Evolutionary conservation across 2,113 vertebrate species (phyloP).

Genomic region (Anser cygnoides): DNA sequence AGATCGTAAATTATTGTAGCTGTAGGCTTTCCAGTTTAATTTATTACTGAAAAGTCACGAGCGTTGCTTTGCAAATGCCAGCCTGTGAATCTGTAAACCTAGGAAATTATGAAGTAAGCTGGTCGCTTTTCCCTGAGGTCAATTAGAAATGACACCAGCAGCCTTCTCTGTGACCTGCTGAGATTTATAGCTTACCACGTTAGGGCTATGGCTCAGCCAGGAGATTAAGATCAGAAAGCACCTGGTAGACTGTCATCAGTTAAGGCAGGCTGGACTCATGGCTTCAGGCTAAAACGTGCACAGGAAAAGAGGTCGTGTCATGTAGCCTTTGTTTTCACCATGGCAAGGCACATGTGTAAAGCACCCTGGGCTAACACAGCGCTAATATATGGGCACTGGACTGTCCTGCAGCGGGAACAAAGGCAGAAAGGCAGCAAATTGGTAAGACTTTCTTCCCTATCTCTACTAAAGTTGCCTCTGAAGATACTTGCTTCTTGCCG

Average conservation of each 20-base stretch:
- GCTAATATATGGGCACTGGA: neutral
- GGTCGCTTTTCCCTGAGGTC: conserved; percentile 57
- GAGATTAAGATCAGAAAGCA: conserved; percentile 74
- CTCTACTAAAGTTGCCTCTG: neutral
- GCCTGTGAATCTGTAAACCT: conserved; percentile 58
- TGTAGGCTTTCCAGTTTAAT: conserved; percentile 42
- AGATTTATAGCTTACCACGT: conserved; percentile 67
- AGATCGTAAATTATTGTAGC: conserved; percentile 50
- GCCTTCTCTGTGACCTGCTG: conserved; percentile 54
- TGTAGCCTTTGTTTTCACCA: neutral
- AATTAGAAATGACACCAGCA: conserved; percentile 70
- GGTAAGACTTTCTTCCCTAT: neutral
- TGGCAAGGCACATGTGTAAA: conserved; percentile 8
- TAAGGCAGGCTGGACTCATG: conserved; percentile 41
- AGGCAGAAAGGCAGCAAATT: conserved; percentile 10
- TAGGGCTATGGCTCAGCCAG: conserved; percentile 39
- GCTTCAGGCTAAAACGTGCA: conserved; percentile 30
- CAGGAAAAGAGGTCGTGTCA: conserved; percentile 36
- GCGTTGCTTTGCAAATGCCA: conserved; percentile 16
- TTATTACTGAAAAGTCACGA: conserved; percentile 43
- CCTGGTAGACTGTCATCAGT: conserved; percentile 63
- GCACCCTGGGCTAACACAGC: neutral
- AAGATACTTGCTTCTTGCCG: neutral
- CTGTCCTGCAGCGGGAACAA: neutral
- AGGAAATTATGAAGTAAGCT: conserved; percentile 59